Evolutionary conservation across 1,140 invertebrate species (phyloP).

Genomic region (Arctopsyche grandis): DNA sequence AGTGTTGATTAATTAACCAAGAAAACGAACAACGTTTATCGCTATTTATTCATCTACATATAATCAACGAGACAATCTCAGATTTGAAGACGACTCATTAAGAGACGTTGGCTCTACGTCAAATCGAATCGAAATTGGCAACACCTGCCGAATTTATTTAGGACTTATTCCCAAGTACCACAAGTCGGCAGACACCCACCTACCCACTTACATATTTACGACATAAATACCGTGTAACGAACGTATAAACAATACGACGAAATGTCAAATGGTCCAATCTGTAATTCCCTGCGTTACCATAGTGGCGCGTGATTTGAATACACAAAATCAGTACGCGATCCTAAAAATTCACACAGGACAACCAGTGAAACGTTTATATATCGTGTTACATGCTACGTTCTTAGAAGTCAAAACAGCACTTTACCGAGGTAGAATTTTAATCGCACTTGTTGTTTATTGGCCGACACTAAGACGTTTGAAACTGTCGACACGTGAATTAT

Average conservation of each 20-base stretch:
- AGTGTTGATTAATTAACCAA: too few relatives aligned
- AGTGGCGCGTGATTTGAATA: not conserved
- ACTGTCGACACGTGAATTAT: not conserved
- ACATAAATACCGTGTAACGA: not conserved
- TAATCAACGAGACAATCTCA: too few relatives aligned
- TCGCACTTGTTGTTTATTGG: conserved; percentile 1
- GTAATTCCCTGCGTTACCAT: not conserved
- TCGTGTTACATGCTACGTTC: conserved; percentile 24
- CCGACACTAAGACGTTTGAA: not conserved
- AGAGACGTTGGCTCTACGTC: too few relatives aligned
- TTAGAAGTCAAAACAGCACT: conserved; percentile 9
- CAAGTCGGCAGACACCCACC: not conserved
- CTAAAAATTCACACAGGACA: not conserved
- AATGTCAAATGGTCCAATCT: not conserved
- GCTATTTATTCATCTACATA: too few relatives aligned
- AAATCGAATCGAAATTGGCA: too few relatives aligned
- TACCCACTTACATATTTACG: not conserved
- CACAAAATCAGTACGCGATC: not conserved
- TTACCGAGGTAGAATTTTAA: conserved; percentile 10
- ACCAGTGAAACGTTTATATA: conserved; percentile 4
- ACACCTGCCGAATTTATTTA: too few relatives aligned
- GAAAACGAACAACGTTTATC: too few relatives aligned
- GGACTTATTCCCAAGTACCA: too few relatives aligned
- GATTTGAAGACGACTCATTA: too few relatives aligned
- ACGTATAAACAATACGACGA: not conserved